Base-by-base conservation (phyloP, 23 tunicate species). In the Diplosoma virens region DNA sequence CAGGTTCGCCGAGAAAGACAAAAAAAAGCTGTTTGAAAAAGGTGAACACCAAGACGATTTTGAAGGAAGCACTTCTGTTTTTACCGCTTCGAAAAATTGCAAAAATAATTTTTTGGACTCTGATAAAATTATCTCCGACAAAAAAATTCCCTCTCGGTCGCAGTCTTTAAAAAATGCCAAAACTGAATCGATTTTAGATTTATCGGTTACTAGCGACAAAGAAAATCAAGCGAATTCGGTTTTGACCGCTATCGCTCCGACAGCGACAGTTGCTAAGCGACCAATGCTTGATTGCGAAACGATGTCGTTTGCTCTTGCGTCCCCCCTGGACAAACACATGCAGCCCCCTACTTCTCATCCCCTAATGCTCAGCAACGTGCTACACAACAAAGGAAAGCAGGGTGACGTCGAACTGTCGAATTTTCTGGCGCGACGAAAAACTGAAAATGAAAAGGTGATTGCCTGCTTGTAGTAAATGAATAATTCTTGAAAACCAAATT, bases 231-330 rank as follows among this genome's bases (percentile, higher is more conserved):
- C 14, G 9, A 14, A 14, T 41, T 9, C 50, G 14, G 50, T 14
- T 7, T 56, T n/a, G 20, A 34, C 52, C 36, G 35, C 52, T 34
- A 3, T 7, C 11, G 9, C 50, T 22, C 36, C 52, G 11, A 17
- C 74, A 35, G 2, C 74, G 3, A 36, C 52, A 23, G 74, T 67
- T 35, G 74, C 52, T 18, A 67, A 35, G 52, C 52, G 20, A 67
- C 74, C 28, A 48, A 50, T 30, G 75, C 55, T 41, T n/a, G 60
- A 72, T 21, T 9, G 27, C 23, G 17, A 72, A 29, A 27, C 52
- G 14, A 79, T 79, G 84, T 79, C 84, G 22, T 79, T 79, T 50
- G 84, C 84, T 14, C 50, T 79, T 47, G 84, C 76, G 35, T 79
- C 84, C 1, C 84, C 84, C 7, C 61, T 72, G 32, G 52, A 67